Evolutionary conservation across 2,113 vertebrate species (phyloP).

Genomic region (Acrocephalus arundinaceus): DNA sequence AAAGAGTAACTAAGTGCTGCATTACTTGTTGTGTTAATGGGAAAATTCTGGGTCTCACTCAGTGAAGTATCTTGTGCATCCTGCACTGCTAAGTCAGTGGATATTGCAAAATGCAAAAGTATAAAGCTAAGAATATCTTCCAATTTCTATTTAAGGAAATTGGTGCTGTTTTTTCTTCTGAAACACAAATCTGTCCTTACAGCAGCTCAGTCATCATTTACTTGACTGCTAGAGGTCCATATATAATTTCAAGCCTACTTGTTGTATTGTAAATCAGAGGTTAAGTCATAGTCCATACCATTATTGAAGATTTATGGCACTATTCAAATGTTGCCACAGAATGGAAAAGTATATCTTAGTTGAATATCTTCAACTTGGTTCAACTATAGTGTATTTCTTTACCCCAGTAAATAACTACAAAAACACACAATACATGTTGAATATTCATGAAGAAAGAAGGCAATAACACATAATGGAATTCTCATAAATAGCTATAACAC

Average conservation of each 20-base stretch:
- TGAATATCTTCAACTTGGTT: not conserved
- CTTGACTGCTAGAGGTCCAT: not conserved
- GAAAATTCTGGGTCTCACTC: not conserved
- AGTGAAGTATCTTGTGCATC: not conserved
- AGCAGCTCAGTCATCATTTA: not conserved
- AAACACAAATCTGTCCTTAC: not conserved
- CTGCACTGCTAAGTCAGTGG: not conserved
- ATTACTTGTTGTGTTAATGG: not conserved
- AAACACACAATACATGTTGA: not conserved
- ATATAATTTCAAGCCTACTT: not conserved
- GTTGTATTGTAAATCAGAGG: not conserved
- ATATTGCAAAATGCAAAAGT: not conserved
- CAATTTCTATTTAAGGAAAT: conserved; percentile 1
- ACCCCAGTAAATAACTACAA: not conserved
- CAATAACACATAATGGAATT: not conserved
- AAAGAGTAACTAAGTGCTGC: not conserved
- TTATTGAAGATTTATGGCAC: not conserved
- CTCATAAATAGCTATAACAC: not conserved
- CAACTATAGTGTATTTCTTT: not conserved
- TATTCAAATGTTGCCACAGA: not conserved
- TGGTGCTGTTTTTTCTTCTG: conserved; percentile 15
- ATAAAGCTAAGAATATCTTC: not conserved
- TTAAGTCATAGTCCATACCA: not conserved
- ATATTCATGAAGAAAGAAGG: not conserved
- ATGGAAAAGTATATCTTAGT: not conserved